Conservation (phyloP, 1,140 invertebrate genomes). For the Ceratitis capitata region DNA sequence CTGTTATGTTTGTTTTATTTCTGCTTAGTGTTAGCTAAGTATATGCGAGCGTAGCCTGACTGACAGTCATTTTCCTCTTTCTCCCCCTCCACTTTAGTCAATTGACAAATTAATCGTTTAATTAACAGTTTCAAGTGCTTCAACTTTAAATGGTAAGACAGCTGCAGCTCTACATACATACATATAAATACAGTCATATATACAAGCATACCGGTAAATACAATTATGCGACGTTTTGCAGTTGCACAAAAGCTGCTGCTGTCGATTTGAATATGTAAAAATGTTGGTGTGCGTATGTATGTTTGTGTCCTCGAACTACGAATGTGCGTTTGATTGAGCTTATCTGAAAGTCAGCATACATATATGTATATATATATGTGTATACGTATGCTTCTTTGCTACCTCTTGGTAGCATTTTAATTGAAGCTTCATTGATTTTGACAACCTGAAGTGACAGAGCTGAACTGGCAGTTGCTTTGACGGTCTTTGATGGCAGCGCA, state of each 20-base stretch:
- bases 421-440: constrained; percentile 23
- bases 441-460: constrained; percentile 26
- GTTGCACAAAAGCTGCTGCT: background rate
- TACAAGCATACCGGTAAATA: background rate
- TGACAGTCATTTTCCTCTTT: background rate
- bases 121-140: constrained; percentile 27
- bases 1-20: background rate
- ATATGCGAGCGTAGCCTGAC: too few relatives aligned
- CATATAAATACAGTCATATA: background rate
- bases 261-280: background rate
- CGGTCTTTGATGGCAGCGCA: background rate
- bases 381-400: background rate
- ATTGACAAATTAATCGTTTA: constrained; percentile 35
- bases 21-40: too few relatives aligned
- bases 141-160: constrained; percentile 23
- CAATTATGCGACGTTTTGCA: background rate
- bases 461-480: background rate
- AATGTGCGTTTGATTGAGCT: background rate
- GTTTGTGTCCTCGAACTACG: too few relatives aligned
- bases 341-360: too few relatives aligned
- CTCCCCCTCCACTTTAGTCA: background rate
- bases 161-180: background rate
- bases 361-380: background rate
- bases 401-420: background rate
- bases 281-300: too few relatives aligned